Evolutionary conservation across 1,140 invertebrate genomes (phyloP), one percentile per base, ranked within the genome.

Genomic region (Heliconius nattereri): DNA sequence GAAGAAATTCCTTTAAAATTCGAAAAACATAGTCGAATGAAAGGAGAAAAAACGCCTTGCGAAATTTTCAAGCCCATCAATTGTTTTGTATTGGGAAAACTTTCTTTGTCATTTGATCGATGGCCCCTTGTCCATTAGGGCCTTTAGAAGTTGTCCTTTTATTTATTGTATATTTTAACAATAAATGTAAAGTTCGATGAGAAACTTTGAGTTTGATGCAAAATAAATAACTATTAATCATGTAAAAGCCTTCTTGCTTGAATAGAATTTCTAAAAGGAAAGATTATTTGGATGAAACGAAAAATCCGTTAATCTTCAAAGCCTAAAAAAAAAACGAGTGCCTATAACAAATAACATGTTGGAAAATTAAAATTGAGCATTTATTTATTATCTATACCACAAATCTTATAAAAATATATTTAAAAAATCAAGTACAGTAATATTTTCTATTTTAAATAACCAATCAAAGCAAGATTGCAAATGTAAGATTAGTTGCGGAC

Each of bases 31-130:
- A 81, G 80, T 84, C 81, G 78, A 75, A 81, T 81, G 74, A 76
- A 80, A 76, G 74, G 73, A 74, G 13, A 81, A 84, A 78, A 79
- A 78, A 74, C 75, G 70, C 52, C 71, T 82, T 84, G 78, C 79
- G 83, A 91, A 88, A 81, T 87, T 89, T 88, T 86, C 85, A 83
- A 85, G 82, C 81, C 83, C 86, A 88, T 92, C 88, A 91, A 94
- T 93, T 92, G 87, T 91, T 91, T 91, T 90, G 90, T 91, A 91
- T 90, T 90, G 90, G 90, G 85, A 90, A 89, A 88, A 90, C 82
- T 90, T 91, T 91, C 88, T 92, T 92, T 93, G 91, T 90, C 89
- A 89, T 91, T 93, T 94, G 93, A 94, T 94, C 90, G 93, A 94
- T 93, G 89, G 88, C 89, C 90, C 85, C 88, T 94, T 93, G 90